Percentiles rank a stretch among this genome's conserved stretches.
Conservation (phyloP, 2,113 vertebrate genomes). For the Orycteropus afer region DNA sequence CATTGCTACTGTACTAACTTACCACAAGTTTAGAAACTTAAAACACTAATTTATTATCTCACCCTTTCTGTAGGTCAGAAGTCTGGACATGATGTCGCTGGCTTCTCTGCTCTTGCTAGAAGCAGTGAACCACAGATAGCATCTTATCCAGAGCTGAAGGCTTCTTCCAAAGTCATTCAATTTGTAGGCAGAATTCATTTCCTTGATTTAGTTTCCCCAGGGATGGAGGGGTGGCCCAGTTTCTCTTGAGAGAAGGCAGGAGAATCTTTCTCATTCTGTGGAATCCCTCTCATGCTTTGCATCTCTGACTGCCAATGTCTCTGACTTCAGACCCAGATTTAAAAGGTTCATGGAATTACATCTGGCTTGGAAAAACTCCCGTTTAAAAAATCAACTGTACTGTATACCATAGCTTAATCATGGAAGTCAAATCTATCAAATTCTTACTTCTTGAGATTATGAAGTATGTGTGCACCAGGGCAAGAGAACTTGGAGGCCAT, state of each 20-base stretch:
- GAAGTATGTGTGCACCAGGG: not conserved
- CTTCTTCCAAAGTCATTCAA: too few relatives aligned
- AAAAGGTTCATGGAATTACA: not conserved
- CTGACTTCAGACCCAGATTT: too few relatives aligned
- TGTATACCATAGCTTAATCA: not conserved
- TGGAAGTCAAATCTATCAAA: not conserved
- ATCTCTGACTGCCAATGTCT: not conserved
- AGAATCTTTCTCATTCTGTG: not conserved
- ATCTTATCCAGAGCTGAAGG: not conserved
- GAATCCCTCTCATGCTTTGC: not conserved
- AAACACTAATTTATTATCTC: not conserved
- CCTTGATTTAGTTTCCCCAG: not conserved
- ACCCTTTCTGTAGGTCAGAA: not conserved
- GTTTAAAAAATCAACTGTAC: conserved; percentile 9
- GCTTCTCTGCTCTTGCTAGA: not conserved
- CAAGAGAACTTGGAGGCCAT: not conserved
- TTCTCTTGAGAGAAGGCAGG: not conserved
- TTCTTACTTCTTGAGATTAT: not conserved
- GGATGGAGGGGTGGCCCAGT: rapidly evolving
- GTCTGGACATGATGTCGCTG: too few relatives aligned
- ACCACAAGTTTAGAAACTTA: not conserved
- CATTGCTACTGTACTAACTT: not conserved
- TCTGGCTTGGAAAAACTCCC: not conserved
- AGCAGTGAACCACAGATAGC: rapidly evolving
- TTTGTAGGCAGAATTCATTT: not conserved